Conservation (phyloP, 2,113 vertebrate genomes). For the Takifugu bimaculatus region DNA sequence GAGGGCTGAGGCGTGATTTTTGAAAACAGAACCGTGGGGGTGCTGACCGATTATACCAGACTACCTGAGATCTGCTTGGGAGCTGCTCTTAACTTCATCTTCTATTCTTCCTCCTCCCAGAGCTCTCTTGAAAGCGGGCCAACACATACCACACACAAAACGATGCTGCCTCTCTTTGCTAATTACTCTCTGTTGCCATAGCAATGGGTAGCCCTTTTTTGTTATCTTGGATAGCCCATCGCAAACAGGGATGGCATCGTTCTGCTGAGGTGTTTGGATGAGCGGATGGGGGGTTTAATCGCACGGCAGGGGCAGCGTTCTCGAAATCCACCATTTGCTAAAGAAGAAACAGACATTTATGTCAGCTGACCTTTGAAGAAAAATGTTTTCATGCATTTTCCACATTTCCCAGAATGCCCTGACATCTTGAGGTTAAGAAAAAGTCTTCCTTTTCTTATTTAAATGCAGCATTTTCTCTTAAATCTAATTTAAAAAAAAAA, state of each 20-base stretch:
- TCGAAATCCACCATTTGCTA: too few species aligned
- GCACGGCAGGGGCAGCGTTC: too few species aligned
- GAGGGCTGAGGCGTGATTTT: neutral
- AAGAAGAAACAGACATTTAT: too few species aligned
- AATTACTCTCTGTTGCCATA: conserved; percentile 65
- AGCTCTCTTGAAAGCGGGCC: conserved; percentile 51
- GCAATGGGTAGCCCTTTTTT: conserved; percentile 51
- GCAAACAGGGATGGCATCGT: conserved; percentile 28
- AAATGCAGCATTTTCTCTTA: neutral
- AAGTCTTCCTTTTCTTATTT: neutral
- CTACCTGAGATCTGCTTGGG: conserved; percentile 33
- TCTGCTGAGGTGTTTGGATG: conserved; percentile 6
- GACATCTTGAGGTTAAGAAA: neutral
- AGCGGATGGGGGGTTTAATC: neutral
- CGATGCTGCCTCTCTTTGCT: conserved; percentile 48
- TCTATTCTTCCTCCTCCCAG: conserved; percentile 22
- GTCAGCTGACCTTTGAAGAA: too few species aligned
- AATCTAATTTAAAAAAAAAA: neutral
- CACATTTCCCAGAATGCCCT: conserved; percentile 6
- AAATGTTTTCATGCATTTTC: neutral
- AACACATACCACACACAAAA: conserved; percentile 47
- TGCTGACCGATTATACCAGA: too few species aligned
- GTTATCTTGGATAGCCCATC: conserved; percentile 34
- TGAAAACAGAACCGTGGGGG: neutral
- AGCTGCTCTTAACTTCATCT: conserved; percentile 21